Evolutionary conservation across 2,797 vertebrate genomes (phyloP).

Genomic region (Poecile montanus): DNA sequence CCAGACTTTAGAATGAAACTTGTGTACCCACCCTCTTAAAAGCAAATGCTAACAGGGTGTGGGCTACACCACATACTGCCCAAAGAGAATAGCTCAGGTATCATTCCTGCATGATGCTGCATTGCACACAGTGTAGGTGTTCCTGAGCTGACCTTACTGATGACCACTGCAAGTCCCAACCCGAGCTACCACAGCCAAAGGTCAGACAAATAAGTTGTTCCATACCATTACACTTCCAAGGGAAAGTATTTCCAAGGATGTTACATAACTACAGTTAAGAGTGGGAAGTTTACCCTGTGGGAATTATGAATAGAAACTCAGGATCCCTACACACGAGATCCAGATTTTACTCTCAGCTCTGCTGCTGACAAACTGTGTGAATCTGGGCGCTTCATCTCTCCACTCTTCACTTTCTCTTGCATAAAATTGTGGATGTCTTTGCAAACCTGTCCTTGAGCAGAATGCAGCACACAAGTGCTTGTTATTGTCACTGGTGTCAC

Average conservation of each 20-base stretch:
- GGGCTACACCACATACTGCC: background rate
- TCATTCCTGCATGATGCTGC: fast-evolving
- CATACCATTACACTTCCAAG: background rate
- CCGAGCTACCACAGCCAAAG: background rate
- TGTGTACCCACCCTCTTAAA: background rate
- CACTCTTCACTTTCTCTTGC: background rate
- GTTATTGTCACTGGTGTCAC: background rate
- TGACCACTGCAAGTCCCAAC: background rate
- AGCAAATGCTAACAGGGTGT: background rate
- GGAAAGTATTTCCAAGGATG: background rate
- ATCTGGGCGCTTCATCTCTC: background rate
- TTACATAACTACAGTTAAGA: background rate
- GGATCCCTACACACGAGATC: background rate
- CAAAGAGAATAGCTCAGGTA: background rate
- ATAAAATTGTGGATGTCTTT: background rate
- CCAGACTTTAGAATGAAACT: background rate
- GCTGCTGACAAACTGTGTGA: background rate
- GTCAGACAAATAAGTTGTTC: background rate
- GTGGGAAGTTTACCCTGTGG: background rate
- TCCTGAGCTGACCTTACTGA: background rate
- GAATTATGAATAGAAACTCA: background rate
- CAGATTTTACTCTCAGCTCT: background rate
- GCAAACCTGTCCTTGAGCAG: constrained; percentile 19
- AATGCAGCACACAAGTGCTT: background rate
- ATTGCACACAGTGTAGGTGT: fast-evolving